Percentiles rank a stretch among this genome's conserved stretches.
phyloP scores from a whole-genome alignment of 2,113 vertebrate species.

The Blennius ocellaris region DNA sequence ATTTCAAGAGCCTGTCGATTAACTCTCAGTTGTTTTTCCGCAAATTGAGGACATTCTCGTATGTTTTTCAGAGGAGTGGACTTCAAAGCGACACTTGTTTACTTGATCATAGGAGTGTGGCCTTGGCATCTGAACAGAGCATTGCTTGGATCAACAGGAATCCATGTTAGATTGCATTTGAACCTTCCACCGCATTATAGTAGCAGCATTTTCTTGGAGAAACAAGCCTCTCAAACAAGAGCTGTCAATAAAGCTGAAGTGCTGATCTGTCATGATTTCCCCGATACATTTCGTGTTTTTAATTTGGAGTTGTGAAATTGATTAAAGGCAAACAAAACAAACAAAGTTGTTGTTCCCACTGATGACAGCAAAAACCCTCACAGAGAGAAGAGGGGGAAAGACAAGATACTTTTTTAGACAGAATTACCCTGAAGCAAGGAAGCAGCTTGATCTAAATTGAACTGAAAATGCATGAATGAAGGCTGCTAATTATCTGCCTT shows the following conservation, averaged over 20 bases:
- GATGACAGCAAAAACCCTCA: not conserved
- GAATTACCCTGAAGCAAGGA: not conserved
- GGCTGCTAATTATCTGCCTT: not conserved
- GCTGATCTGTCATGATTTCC: not conserved
- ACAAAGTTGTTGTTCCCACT: not conserved
- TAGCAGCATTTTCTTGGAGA: not conserved
- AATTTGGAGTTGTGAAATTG: not conserved
- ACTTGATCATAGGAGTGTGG: not conserved
- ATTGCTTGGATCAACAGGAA: not conserved
- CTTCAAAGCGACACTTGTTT: slow-evolving; percentile 10
- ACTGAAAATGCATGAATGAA: not conserved
- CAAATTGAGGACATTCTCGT: not conserved
- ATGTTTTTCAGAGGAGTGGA: not conserved
- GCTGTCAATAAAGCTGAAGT: no score
- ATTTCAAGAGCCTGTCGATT: slow-evolving; percentile 7
- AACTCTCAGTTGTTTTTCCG: not conserved
- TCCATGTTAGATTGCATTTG: not conserved
- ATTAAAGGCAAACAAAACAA: not conserved
- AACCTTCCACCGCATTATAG: not conserved
- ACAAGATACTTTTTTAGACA: not conserved
- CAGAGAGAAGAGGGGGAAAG: not conserved
- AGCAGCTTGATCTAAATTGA: slow-evolving; percentile 1
- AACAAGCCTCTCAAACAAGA: not conserved
- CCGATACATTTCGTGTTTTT: not conserved
- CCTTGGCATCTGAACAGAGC: not conserved